Conservation (phyloP, 2,888 invertebrate species). For the Maniola hyperantus region DNA sequence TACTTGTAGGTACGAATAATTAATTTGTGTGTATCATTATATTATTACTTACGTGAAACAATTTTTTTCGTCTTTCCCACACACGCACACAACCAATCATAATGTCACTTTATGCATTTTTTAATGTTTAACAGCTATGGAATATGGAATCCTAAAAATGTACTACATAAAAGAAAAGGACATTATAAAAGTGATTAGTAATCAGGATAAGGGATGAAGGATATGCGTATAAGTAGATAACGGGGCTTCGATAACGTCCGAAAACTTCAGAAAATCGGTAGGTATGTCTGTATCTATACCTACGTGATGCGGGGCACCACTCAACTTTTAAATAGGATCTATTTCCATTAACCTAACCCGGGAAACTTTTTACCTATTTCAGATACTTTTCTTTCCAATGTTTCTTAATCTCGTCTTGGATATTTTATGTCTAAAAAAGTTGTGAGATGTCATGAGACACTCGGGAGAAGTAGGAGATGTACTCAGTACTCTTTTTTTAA, state of each 20-base stretch:
- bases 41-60: too few species aligned
- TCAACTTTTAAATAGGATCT: conserved; percentile 41
- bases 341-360: conserved; percentile 39
- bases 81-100: too few species aligned
- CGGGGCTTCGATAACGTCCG: conserved; percentile 11
- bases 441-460: too few species aligned
- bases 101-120: too few species aligned
- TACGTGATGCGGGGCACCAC: conserved; percentile 36
- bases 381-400: conserved; percentile 23
- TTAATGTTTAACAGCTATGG: too few species aligned
- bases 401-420: conserved; percentile 36
- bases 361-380: conserved; percentile 35
- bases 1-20: too few species aligned
- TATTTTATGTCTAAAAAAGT: neutral
- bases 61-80: too few species aligned
- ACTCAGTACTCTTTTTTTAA: too few species aligned
- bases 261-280: conserved; percentile 24
- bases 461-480: too few species aligned
- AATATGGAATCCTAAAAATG: too few species aligned
- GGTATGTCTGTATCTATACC: too few species aligned
- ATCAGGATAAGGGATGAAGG: conserved; percentile 19
- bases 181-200: conserved; percentile 18
- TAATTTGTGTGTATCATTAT: too few species aligned
- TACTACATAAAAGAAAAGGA: neutral
- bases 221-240: conserved; percentile 17